Evolutionary conservation across 2,113 vertebrate species (phyloP), one percentile per base, ranked within the genome.

Genomic region (Cavia porcellus): DNA sequence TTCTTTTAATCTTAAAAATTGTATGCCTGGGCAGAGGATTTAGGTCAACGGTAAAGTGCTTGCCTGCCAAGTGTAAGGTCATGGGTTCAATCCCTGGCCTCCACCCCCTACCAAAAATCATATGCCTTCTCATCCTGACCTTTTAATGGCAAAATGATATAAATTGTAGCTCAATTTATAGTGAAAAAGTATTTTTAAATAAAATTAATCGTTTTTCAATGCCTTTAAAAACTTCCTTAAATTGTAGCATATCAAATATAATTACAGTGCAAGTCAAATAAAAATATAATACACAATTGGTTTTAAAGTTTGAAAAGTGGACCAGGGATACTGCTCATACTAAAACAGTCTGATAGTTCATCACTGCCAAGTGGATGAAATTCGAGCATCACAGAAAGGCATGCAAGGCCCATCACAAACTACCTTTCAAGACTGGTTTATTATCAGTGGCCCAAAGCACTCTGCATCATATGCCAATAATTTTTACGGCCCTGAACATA

Each of bases 231-330:
- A 80, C 4, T 74, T 83, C n/a, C 70, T 80, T 87, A 96, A 86
- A 92, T 50, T 81, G 7, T 72, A n/a, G 86, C n/a, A 93, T 24
- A 86, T 0, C 79, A 10, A 92, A 3, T 66, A 95, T 45, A 25
- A 93, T 20, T 84, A 68, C 68, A 8, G 15, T 50, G 19, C 8
- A 94, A 88, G 55, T 86, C 74, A 89, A 93, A 52, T 80, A 92
- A 94, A 96, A 95, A 79, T 22, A 87, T 52, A 95, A 66, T 22
- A 64, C 24, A 62, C 42, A 52, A 66, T 42, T 93, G 6, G 30
- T 55, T 92, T 96, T 95, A 95, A 95, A 94, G 72, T 93, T 94
- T 92, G 57, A 82, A 92, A 91, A 91, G 52, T 70, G 35, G 70
- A 19, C 17, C 55, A 57, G 55, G 55, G 55, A 57, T 57, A 19